These are phyloP conservation scores for Elymnias hypermnestra DNA, from an alignment of 1,140 invertebrate species.

Conservation along the genomic window DNA sequence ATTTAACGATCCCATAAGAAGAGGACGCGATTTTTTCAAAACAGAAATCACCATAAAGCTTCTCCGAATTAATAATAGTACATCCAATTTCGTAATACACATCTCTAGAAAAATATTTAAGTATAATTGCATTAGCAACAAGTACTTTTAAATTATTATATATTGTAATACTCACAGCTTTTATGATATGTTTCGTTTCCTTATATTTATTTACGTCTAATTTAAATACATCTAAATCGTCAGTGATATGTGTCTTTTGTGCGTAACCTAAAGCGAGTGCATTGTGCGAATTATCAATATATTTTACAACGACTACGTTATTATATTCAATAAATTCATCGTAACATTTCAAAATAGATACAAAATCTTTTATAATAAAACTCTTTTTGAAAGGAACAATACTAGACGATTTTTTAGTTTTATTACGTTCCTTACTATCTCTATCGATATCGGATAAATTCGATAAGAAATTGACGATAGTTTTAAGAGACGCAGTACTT, in stretches of 20 bases:
- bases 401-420: slow-evolving; percentile 31
- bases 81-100: slow-evolving; percentile 64
- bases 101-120: slow-evolving; percentile 75
- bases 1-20: slow-evolving; percentile 71
- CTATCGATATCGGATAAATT: slow-evolving; percentile 49
- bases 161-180: slow-evolving; percentile 75
- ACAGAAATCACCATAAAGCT: slow-evolving; percentile 65
- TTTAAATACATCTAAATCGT: slow-evolving; percentile 42
- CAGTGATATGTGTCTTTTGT: slow-evolving; percentile 49
- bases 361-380: slow-evolving; percentile 61
- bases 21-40: slow-evolving; percentile 70
- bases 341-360: slow-evolving; percentile 63
- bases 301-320: slow-evolving; percentile 52
- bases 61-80: slow-evolving; percentile 53
- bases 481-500: slow-evolving; percentile 19
- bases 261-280: slow-evolving; percentile 66
- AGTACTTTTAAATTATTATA: slow-evolving; percentile 68
- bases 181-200: slow-evolving; percentile 68
- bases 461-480: slow-evolving; percentile 57
- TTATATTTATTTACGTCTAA: slow-evolving; percentile 64
- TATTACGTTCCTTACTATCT: slow-evolving; percentile 23
- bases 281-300: slow-evolving; percentile 45
- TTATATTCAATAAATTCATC: slow-evolving; percentile 56
- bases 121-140: slow-evolving; percentile 67
- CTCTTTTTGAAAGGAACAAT: slow-evolving; percentile 50